Percentiles rank a stretch among this genome's conserved stretches.
phyloP scores from a whole-genome alignment of 2,113 vertebrate genomes.

The Chaetodon auriga region DNA sequence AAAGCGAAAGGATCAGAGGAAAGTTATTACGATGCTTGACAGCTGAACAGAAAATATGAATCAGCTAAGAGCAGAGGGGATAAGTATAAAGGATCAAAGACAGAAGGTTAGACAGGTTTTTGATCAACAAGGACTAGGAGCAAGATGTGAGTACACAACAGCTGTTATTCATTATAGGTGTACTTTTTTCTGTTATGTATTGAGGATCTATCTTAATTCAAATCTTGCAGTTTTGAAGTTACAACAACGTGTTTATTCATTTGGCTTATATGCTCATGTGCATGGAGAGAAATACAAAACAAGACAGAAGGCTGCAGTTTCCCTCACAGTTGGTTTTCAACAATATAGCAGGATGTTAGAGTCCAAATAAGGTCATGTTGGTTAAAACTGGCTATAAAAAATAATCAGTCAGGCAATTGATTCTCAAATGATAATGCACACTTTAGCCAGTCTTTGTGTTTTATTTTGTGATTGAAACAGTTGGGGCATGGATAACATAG shows the following conservation, averaged over 20 bases:
- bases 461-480: not conserved
- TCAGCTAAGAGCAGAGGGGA: not conserved
- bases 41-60: slow-evolving; percentile 40
- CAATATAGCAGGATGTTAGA: not conserved
- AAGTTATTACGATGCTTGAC: slow-evolving; percentile 27
- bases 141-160: slow-evolving; percentile 40
- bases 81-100: not conserved
- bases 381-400: not conserved
- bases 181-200: not conserved
- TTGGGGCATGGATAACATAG: too few relatives aligned
- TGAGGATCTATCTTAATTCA: not conserved
- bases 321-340: not conserved
- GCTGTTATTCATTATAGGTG: not conserved
- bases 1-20: slow-evolving; percentile 19
- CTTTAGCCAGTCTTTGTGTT: too few relatives aligned
- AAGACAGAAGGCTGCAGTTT: not conserved
- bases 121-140: slow-evolving; percentile 8
- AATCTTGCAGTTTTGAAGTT: not conserved
- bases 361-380: too few relatives aligned
- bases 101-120: not conserved
- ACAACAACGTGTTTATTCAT: not conserved
- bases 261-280: too few relatives aligned
- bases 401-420: too few relatives aligned
- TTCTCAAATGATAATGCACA: too few relatives aligned
- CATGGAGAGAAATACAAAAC: not conserved